A percentile compares a stretch with the other conserved stretches of the same genome.
phyloP scores from a whole-genome alignment of 2,113 vertebrate genomes.

The Poeciliopsis retropinna region DNA sequence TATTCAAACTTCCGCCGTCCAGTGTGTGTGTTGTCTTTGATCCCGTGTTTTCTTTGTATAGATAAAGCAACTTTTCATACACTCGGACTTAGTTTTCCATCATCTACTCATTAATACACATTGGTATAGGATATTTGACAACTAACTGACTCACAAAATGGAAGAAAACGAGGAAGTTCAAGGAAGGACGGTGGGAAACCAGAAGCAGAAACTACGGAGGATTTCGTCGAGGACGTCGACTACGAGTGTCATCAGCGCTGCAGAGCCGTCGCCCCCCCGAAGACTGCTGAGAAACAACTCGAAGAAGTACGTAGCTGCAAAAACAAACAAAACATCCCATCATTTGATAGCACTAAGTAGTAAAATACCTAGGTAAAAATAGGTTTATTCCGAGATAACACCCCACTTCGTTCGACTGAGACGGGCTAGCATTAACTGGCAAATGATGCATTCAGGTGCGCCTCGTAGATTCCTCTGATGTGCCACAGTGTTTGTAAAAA shows the following conservation, averaged over 20 bases:
- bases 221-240: constrained; percentile 65
- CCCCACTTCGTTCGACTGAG: neutral
- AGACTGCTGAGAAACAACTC: constrained; percentile 56
- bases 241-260: constrained; percentile 38
- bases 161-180: constrained; percentile 64
- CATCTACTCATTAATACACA: no score
- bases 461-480: constrained; percentile 7
- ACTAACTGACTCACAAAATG: constrained; percentile 36
- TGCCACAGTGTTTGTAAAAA: neutral
- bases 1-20: constrained; percentile 77
- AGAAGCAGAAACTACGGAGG: constrained; percentile 49
- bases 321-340: neutral
- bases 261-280: constrained; percentile 52
- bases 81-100: neutral
- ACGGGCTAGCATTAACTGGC: constrained; percentile 25
- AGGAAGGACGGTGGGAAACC: constrained; percentile 26
- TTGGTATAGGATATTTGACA: neutral
- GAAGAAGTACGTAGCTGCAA: constrained; percentile 56
- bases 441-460: constrained; percentile 57
- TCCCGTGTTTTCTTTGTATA: constrained; percentile 52
- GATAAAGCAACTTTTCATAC: neutral
- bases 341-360: neutral
- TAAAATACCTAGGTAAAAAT: neutral
- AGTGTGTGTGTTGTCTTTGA: constrained; percentile 59
- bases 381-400: neutral